Conservation (phyloP, 1,140 invertebrate species). For the Leptonema lineaticorne region DNA sequence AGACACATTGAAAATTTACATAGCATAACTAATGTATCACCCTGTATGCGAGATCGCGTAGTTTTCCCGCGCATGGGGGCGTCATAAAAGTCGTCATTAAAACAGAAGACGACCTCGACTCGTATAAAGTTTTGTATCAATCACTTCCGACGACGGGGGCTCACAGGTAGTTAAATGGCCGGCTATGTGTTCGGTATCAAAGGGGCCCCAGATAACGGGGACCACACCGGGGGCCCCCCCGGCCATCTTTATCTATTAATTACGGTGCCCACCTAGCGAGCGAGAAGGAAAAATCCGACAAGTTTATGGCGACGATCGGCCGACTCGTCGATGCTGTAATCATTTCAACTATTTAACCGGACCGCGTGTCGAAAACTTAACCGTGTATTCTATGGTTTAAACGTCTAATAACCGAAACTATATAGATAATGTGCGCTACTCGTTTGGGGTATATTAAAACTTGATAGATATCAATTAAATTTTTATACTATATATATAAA, state of each 20-base stretch:
- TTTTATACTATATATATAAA: too few relatives aligned
- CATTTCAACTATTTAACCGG: neutral
- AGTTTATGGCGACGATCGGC: neutral
- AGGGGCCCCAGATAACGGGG: slow-evolving; percentile 5
- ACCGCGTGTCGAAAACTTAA: neutral
- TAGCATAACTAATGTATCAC: too few relatives aligned
- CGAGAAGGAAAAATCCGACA: neutral
- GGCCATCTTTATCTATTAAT: slow-evolving; percentile 39
- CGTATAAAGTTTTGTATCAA: slow-evolving; percentile 34
- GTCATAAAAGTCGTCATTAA: slow-evolving; percentile 23
- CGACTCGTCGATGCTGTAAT: neutral
- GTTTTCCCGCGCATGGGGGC: neutral
- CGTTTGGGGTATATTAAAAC: too few relatives aligned
- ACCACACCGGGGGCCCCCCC: slow-evolving; percentile 35
- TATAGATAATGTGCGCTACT: too few relatives aligned
- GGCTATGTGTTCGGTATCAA: neutral
- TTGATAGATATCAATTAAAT: too few relatives aligned
- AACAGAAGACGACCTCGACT: slow-evolving; percentile 28
- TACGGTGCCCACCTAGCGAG: slow-evolving; percentile 38
- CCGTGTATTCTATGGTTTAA: too few relatives aligned
- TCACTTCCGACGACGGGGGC: slow-evolving; percentile 31
- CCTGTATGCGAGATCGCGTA: too few relatives aligned
- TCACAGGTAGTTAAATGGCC: slow-evolving; percentile 28
- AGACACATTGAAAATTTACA: too few relatives aligned
- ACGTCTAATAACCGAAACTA: too few relatives aligned